These are phyloP conservation scores for Heteromyza rotundicornis DNA, from an alignment of 2,888 invertebrate species.

Conservation along the genomic window DNA sequence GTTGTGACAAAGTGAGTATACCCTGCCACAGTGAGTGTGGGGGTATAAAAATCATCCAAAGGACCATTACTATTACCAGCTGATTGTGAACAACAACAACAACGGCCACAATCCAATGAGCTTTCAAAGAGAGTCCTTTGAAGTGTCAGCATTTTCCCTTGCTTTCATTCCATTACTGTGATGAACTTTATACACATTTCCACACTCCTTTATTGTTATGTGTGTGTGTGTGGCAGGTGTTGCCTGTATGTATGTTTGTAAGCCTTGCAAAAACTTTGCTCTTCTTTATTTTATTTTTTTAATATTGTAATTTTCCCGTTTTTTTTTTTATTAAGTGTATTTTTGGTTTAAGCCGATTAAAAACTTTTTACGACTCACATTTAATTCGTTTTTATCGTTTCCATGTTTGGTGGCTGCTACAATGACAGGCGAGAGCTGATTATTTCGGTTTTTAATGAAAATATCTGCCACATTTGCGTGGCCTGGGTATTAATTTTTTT, in stretches of 20 bases:
- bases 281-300: too few relatives aligned
- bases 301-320: constrained; percentile 41
- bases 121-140: background rate
- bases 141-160: background rate
- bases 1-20: too few relatives aligned
- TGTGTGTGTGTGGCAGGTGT: background rate
- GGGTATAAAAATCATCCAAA: too few relatives aligned
- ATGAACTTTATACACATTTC: background rate
- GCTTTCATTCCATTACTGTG: background rate
- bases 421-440: background rate
- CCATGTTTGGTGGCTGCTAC: background rate
- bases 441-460: background rate
- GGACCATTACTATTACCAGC: background rate
- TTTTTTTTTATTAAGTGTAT: too few relatives aligned
- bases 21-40: too few relatives aligned
- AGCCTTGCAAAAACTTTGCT: background rate
- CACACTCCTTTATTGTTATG: background rate
- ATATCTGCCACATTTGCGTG: background rate
- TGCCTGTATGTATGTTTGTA: background rate
- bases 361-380: background rate
- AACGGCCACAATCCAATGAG: constrained; percentile 21
- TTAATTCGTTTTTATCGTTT: background rate
- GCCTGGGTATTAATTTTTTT: too few relatives aligned
- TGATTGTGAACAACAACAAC: background rate
- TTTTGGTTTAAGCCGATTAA: constrained; percentile 17